A percentile compares a stretch with the other conserved stretches of the same genome.
Conservation (phyloP, 2,888 invertebrate species). For the Hydriomena furcata region DNA sequence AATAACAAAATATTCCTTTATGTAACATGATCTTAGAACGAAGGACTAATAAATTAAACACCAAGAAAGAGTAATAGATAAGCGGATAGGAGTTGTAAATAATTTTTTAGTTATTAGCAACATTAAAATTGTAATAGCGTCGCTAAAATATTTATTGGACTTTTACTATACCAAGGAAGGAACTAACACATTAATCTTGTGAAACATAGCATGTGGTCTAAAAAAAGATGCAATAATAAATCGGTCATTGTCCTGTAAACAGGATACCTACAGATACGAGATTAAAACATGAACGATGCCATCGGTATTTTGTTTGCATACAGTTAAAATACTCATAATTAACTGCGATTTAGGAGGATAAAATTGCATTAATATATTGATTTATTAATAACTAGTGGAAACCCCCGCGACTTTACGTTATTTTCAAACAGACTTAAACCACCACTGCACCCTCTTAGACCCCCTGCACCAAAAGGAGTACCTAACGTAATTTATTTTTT, state of each 20-base stretch:
- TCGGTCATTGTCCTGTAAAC: constrained; percentile 10
- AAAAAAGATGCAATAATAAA: constrained; percentile 10
- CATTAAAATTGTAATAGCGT: constrained; percentile 15
- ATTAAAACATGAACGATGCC: background rate
- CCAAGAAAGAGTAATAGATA: constrained; percentile 11
- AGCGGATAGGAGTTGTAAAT: constrained; percentile 1
- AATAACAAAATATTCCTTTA: no score
- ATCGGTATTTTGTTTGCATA: background rate
- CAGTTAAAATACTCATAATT: no score
- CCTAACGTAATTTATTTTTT: no score
- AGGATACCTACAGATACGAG: background rate
- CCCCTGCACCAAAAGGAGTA: no score
- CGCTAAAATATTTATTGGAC: constrained; percentile 22
- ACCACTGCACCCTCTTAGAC: no score
- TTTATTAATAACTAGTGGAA: no score
- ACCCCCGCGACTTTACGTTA: no score
- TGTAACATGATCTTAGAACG: no score
- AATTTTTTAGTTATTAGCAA: constrained; percentile 19
- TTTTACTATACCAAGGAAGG: constrained; percentile 31
- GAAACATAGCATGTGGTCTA: constrained; percentile 10
- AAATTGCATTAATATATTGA: no score
- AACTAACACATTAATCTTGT: constrained; percentile 27
- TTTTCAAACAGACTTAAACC: no score
- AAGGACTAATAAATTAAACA: background rate
- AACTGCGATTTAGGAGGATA: no score